Base-by-base conservation (phyloP, 2,888 invertebrate species). In the Petrolisthes cinctipes region DNA sequence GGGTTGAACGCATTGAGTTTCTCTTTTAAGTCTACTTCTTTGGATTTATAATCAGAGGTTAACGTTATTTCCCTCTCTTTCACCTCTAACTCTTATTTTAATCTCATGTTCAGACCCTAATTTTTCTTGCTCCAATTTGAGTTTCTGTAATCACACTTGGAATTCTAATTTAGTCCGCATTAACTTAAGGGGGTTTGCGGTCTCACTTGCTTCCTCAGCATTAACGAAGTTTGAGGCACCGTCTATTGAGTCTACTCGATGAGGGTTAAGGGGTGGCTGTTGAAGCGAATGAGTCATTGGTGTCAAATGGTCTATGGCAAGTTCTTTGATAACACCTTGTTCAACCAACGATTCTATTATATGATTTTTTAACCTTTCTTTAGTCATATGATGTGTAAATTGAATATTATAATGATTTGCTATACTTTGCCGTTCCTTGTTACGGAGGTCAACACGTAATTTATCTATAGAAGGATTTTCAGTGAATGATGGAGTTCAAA, bases 1-100 rank as follows among this genome's bases (percentile, higher is more conserved):
- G 53, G 78, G 53, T 51, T 78, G n/a, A 78, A 78, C 9, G 78
- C 14, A 51, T 23, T 51, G 6, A 78, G 78, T 78, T 51, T 78
- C 53, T 78, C 53, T 78, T 20, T 78, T 78, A 51, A 78, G 14
- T 6, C 53, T 51, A 51, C 37, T 78, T 51, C 53, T 51, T 78
- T 78, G 51, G 4, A 37, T 23, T 78, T 51, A 14, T 9, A 78
- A 9, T 51, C 53, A 6, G 78, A 51, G 14, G 51, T 78, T 20
- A 75, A 11, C 75, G 7, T 9, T 20, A 75, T 11, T 75, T 75
- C 78, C 53, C 37, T 23, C 78, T 14, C 9, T 23, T 78, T 78
- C 78, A 78, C 5, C 78, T 78, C 17, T 14, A 37, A 11, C 9
- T 5, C 78, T 9, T 23, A 51, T 78, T 78, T 7, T n/a, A 78